Evolutionary conservation across 2,113 vertebrate genomes (phyloP), one percentile per base, ranked within the genome.

Genomic region (Ptyas mucosa): DNA sequence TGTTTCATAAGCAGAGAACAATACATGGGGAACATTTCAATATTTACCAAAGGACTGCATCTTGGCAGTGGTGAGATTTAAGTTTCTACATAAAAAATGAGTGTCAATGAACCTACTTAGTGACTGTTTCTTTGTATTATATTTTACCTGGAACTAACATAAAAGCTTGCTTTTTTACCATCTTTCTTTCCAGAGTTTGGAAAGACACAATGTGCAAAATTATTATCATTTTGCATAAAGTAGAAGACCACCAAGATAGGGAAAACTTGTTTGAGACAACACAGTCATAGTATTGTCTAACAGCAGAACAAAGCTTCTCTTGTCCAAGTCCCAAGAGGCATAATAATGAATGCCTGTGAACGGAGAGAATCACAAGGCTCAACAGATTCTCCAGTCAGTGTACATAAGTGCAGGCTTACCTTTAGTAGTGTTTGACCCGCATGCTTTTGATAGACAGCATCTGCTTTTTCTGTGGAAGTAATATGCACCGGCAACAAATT

Each of bases 391-490:
- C 8, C 39, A 43, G 39, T n/a, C 64, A 52, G 85, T 49, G 61
- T 23, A 53, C n/a, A 51, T 55, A 88, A 15, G 0, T 0, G 86
- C 5, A 75, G 4, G 89, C 98, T 97, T 96, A 99, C 99, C 97
- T 98, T 98, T 21, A 99, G 97, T 46, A 99, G 97, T 0, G 90
- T 52, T 1, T 96, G 95, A n/a, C 98, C 98, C 0, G 97, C 96
- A 0, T 99, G 98, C 89, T 98, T 99, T 95, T 98, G 92, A 6
- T 99, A 99, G 11, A 99, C 0, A 0, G 26, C 18, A 43, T 98
- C 98, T 0, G 98, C 99, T 1, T 97, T 98, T 51, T 98, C 98
- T 94, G 98, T 29, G 26, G 93, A 96, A 94, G 98, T 98, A 94
- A 99, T 51, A 15, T 98, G 98, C 57, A 99, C 97, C 0, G 99